phyloP scores from a whole-genome alignment of 2,113 vertebrate genomes.

The Perca fluviatilis region DNA sequence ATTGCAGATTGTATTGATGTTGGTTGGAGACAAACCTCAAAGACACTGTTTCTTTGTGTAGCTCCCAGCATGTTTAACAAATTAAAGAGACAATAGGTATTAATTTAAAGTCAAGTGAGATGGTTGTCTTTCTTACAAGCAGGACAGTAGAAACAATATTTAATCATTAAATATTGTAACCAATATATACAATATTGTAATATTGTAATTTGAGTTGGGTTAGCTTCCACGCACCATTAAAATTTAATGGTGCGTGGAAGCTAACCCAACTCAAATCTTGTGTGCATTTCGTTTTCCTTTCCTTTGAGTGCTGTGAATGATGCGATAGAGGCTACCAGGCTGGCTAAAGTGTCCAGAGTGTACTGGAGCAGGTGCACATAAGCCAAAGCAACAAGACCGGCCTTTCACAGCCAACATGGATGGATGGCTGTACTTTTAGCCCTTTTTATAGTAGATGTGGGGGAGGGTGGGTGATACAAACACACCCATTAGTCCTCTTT shows the following conservation, averaged over 20 bases:
- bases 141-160: neutral
- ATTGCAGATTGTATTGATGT: constrained; percentile 41
- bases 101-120: neutral
- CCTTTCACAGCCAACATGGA: constrained; percentile 69
- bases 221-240: too few relatives aligned
- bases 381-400: constrained; percentile 62
- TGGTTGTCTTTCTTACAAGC: neutral
- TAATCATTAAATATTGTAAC: too few relatives aligned
- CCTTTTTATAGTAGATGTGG: constrained; percentile 49
- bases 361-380: constrained; percentile 73
- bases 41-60: constrained; percentile 21
- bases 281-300: neutral
- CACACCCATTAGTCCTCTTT: constrained; percentile 28
- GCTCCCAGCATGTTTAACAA: neutral
- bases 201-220: too few relatives aligned
- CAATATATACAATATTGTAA: too few relatives aligned
- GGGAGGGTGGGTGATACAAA: constrained; percentile 44
- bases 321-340: constrained; percentile 32
- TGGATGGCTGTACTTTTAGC: constrained; percentile 64
- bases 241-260: neutral
- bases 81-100: neutral
- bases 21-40: neutral
- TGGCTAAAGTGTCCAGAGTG: constrained; percentile 33
- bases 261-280: neutral
- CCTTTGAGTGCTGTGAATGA: constrained; percentile 39